Evolutionary conservation across 2,113 vertebrate genomes (phyloP), one percentile per base, ranked within the genome.

Genomic region (Gadus macrocephalus): DNA sequence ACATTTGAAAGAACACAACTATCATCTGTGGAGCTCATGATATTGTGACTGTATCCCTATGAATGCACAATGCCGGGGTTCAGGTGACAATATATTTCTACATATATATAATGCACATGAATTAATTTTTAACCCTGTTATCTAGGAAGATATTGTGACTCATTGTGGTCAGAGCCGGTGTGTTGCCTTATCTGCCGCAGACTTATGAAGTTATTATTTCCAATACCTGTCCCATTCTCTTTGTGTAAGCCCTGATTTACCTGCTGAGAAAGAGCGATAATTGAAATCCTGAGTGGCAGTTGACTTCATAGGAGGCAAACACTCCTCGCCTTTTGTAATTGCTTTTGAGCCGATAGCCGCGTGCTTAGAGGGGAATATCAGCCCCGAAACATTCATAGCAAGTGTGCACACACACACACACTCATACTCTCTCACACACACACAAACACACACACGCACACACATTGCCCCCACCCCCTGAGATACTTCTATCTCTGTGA

Each of bases 221-320:
- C 31, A 0, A 28, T 62, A 28, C 56, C 55, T 62, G 19, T 60
- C 63, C 56, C 4, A 3, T 4, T 2, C 64, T 70, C 15, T 16
- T 71, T 69, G 69, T 75, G 63, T 67, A 60, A 71, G 75, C 42
- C 16, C 9, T 0, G 72, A 53, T 71, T 83, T 70, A 68, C 77
- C 64, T 72, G 66, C 74, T 67, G 19, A 72, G 73, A 79, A 74
- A 74, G 76, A 74, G 64, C 68, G 82, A 82, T 86, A 87, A 88
- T 87, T 87, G 80, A 86, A 85, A 86, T 80, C 76, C 78, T 78
- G 83, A 84, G 75, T 78, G 84, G 81, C 83, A 73, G 83, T 69
- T 87, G 78, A 85, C 81, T 85, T 81, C 81, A 75, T 78, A 66
- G 79, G 77, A 84, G 88, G 87, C 84, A 87, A 74, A 79, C 80